A percentile compares a stretch with the other conserved stretches of the same genome.
Conservation (phyloP, 2,113 vertebrate species). For the Platycercus adscitus region DNA sequence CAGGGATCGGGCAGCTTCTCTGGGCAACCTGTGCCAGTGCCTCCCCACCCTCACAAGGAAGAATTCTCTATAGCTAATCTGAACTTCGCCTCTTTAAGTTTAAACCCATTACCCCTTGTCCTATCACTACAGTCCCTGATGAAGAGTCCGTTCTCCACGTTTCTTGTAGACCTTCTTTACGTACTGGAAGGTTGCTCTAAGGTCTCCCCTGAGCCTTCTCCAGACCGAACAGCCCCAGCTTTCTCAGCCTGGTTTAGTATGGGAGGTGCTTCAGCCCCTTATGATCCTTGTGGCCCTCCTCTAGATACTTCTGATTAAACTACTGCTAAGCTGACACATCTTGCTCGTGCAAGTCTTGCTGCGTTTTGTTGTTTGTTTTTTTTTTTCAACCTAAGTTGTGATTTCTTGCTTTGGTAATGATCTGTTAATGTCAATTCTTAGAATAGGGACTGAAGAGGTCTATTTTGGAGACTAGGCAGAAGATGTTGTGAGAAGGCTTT, state of each 20-base stretch:
- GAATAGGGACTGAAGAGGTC: neutral
- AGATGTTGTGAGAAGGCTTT: neutral
- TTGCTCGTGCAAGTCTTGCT: rapidly evolving
- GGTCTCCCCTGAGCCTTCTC: neutral
- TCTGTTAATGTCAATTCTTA: neutral
- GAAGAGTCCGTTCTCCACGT: neutral
- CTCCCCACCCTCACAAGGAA: neutral
- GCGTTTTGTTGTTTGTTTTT: too few species aligned
- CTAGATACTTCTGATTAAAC: neutral
- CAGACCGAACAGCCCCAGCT: neutral
- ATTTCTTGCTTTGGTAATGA: neutral
- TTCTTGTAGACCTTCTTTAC: neutral
- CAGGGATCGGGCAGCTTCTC: neutral
- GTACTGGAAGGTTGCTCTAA: neutral
- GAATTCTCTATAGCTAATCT: neutral
- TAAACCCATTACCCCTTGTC: neutral
- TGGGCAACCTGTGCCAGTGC: neutral
- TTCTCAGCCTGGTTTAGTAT: neutral
- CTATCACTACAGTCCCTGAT: neutral
- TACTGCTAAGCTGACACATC: rapidly evolving
- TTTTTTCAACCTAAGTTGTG: neutral
- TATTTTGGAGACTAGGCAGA: too few species aligned
- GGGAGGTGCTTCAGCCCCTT: neutral
- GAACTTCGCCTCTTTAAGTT: neutral
- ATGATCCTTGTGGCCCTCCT: neutral